phyloP scores from a whole-genome alignment of 92 coral and sea anemone genomes.

The Paramuricea clavata region DNA sequence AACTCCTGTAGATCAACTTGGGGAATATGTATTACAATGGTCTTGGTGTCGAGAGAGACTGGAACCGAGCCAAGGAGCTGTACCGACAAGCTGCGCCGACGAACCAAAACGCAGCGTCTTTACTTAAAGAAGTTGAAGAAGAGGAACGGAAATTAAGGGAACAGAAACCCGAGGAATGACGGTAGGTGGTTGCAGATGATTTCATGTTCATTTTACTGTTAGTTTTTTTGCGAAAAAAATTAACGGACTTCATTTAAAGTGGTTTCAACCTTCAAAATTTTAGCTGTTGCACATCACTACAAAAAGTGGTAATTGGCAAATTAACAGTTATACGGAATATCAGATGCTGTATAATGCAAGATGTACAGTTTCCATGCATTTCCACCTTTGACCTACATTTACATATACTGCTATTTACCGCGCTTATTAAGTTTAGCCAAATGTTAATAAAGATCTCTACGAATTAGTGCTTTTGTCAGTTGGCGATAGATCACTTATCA shows the following conservation, averaged over 20 bases:
- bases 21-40: conserved; percentile 99
- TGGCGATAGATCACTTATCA: background rate
- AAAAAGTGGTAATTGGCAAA: too few relatives aligned
- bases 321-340: too few relatives aligned
- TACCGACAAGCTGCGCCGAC: conserved; percentile 84
- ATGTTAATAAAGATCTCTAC: background rate
- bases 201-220: too few relatives aligned
- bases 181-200: too few relatives aligned
- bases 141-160: conserved; percentile 55
- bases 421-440: background rate
- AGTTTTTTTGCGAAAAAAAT: too few relatives aligned
- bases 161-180: conserved; percentile 11
- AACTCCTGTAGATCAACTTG: conserved; percentile 81
- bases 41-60: conserved; percentile 92
- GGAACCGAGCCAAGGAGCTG: conserved; percentile 79
- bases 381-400: too few relatives aligned
- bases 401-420: too few relatives aligned
- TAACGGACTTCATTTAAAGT: too few relatives aligned
- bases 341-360: too few relatives aligned
- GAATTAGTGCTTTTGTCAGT: background rate
- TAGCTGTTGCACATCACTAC: too few relatives aligned
- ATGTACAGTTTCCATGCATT: too few relatives aligned
- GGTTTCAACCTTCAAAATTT: too few relatives aligned
- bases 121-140: conserved; percentile 88
- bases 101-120: conserved; percentile 81